A percentile compares a stretch with the other conserved stretches of the same genome.
phyloP scores from a whole-genome alignment of 2,113 vertebrate species.

The Pelvicachromis taeniatus region DNA sequence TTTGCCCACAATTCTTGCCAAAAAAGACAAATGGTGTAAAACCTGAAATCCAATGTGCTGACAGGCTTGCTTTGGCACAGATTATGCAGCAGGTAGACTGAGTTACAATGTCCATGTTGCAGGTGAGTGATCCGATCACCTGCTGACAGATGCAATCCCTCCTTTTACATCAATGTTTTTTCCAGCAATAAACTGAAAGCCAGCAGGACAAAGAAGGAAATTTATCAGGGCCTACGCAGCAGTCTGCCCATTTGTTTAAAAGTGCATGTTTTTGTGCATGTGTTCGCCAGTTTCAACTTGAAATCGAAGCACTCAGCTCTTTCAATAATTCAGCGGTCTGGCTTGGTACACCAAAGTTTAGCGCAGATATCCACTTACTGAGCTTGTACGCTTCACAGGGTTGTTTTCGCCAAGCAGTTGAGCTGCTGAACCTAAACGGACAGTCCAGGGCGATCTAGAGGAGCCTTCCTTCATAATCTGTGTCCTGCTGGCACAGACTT shows the following conservation, averaged over 20 bases:
- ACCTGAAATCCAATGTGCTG: slow-evolving; percentile 9
- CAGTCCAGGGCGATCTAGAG: neutral
- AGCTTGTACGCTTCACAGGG: neutral
- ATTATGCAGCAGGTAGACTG: neutral
- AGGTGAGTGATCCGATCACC: neutral
- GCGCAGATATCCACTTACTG: slow-evolving; percentile 52
- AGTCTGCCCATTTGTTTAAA: neutral
- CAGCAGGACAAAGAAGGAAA: neutral
- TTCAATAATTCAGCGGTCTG: slow-evolving; percentile 76
- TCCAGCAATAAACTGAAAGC: neutral
- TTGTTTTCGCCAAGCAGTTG: slow-evolving; percentile 54
- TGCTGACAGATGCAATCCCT: neutral
- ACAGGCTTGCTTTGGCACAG: neutral
- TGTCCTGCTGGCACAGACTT: slow-evolving; percentile 22
- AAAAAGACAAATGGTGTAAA: neutral
- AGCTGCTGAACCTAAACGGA: neutral
- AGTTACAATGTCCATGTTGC: neutral
- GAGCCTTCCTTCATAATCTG: neutral
- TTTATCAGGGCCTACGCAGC: neutral
- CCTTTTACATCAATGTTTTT: neutral
- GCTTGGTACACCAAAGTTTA: slow-evolving; percentile 28
- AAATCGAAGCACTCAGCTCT: slow-evolving; percentile 55
- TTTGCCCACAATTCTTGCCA: slow-evolving; percentile 33
- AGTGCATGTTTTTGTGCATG: neutral
- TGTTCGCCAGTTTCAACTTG: slow-evolving; percentile 16